Base-by-base conservation (phyloP, 2,888 invertebrate genomes). In the Prostheceraeus crozeri region DNA sequence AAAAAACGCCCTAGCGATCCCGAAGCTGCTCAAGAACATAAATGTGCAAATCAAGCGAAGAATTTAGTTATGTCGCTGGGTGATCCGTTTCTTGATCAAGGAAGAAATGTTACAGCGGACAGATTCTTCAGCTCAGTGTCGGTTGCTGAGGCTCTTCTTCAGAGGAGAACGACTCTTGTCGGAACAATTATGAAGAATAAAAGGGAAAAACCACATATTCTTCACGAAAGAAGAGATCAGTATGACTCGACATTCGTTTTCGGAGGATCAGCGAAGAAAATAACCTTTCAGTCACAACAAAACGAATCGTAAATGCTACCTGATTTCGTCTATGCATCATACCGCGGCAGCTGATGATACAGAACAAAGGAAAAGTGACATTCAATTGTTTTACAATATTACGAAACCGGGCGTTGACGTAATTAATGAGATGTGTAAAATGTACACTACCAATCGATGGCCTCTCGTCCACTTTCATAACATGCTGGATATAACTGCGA, bases 281-380 rank as follows among this genome's bases (percentile, higher is more conserved):
- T 48, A 23, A 19, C 48, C 48, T 14, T 48, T 19, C 48, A 48
- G 48, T 48, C 48, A 23, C 27, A 48, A 23, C 48, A 48, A 48
- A 14, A 25, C 25, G 27, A 48, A 28, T 28, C 23, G 23, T 25
- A 48, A 48, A 48, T 25, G 23, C 4, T 48, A 48, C 48, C 23
- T 48, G 48, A 48, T 48, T 48, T 48, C 48, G 25, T 48, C 48
- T 25, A 48, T 48, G 48, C 48, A 48, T 48, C 48, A 48, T 48
- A 48, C 23, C 27, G 48, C 48, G 27, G 6, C 23, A 6, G 48
- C 27, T 25, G 27, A 48, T 25, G 48, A 48, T 48, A 28, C 23
- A 25, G 48, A 23, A 6, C 23, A 48, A 28, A 23, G 48, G 23
- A 48, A 48, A 28, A 48, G 48, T 48, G 48, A 48, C n/a, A 25